Conservation (phyloP, 2,888 invertebrate genomes). For the Pedicia rivosa region DNA sequence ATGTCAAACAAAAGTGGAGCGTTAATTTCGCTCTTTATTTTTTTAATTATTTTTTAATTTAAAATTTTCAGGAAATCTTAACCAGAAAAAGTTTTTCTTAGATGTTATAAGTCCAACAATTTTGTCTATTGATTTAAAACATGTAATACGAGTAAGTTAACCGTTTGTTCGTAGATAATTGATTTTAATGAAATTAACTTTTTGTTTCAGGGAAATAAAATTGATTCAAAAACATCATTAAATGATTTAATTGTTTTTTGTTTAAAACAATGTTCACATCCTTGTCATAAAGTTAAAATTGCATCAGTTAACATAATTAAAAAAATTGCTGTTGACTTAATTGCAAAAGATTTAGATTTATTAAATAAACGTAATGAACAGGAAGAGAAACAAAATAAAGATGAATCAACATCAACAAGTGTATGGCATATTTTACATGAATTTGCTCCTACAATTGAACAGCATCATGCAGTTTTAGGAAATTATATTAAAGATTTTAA, state of each 20-base stretch:
- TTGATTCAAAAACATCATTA: constrained; percentile 17
- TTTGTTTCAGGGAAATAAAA: constrained; percentile 20
- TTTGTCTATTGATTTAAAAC: constrained; percentile 19
- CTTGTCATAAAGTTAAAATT: constrained; percentile 19
- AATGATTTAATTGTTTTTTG: constrained; percentile 23
- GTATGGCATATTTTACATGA: constrained; percentile 26
- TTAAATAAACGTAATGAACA: constrained; percentile 20
- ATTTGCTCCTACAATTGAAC: constrained; percentile 22
- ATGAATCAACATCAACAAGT: constrained; percentile 10
- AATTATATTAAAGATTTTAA: constrained; percentile 25
- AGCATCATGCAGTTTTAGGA: constrained; percentile 19
- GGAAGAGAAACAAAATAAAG: constrained; percentile 12
- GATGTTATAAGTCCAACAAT: constrained; percentile 18
- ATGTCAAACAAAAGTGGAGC: too few species aligned
- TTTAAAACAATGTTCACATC: constrained; percentile 20
- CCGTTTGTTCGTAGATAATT: too few species aligned
- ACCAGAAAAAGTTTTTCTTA: constrained; percentile 13
- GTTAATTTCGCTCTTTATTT: too few species aligned
- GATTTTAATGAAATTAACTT: neutral
- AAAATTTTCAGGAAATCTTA: neutral
- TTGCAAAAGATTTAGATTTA: constrained; percentile 21
- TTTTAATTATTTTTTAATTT: neutral
- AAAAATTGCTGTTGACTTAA: constrained; percentile 20
- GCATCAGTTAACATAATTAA: constrained; percentile 19
- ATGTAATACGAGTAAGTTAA: too few species aligned